Conservation (phyloP, 2,888 invertebrate genomes). For the Cyclophora punctaria region DNA sequence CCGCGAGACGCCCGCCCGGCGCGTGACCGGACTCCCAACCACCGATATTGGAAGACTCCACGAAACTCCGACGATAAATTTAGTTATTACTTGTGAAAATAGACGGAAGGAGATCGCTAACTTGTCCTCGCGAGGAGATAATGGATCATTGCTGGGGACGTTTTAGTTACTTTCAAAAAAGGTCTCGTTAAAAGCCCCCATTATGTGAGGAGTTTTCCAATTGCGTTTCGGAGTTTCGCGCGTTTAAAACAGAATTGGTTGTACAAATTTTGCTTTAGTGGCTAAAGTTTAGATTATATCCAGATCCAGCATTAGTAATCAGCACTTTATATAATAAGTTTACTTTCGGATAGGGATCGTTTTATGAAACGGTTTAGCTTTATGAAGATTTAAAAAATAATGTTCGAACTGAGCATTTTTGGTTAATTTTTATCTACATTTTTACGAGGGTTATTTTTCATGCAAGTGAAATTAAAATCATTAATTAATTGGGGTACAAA, state of each 20-base stretch:
- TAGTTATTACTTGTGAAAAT: slow-evolving; percentile 76
- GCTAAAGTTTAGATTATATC: slow-evolving; percentile 45
- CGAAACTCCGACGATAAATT: slow-evolving; percentile 74
- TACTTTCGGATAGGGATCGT: slow-evolving; percentile 10
- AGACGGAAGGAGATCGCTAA: slow-evolving; percentile 74
- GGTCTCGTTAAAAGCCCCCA: slow-evolving; percentile 64
- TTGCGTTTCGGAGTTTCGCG: slow-evolving; percentile 48
- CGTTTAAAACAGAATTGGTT: slow-evolving; percentile 49
- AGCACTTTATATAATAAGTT: slow-evolving; percentile 15
- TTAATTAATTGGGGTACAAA: too few species aligned
- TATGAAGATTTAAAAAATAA: neutral
- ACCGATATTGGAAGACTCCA: slow-evolving; percentile 63
- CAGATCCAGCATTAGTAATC: slow-evolving; percentile 24
- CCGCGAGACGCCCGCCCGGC: slow-evolving; percentile 33
- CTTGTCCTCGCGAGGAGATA: slow-evolving; percentile 72
- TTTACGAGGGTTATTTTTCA: too few species aligned
- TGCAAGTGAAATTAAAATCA: too few species aligned
- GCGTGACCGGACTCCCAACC: slow-evolving; percentile 59
- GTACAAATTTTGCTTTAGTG: slow-evolving; percentile 41
- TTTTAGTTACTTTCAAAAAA: slow-evolving; percentile 68
- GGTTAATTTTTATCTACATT: too few species aligned
- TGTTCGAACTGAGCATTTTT: too few species aligned
- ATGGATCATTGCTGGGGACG: slow-evolving; percentile 70
- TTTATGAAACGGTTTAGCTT: slow-evolving; percentile 1
- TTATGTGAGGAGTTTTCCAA: slow-evolving; percentile 68